These are phyloP conservation scores for Odontothrips loti DNA, from an alignment of 2,888 invertebrate species.

Conservation along the genomic window DNA sequence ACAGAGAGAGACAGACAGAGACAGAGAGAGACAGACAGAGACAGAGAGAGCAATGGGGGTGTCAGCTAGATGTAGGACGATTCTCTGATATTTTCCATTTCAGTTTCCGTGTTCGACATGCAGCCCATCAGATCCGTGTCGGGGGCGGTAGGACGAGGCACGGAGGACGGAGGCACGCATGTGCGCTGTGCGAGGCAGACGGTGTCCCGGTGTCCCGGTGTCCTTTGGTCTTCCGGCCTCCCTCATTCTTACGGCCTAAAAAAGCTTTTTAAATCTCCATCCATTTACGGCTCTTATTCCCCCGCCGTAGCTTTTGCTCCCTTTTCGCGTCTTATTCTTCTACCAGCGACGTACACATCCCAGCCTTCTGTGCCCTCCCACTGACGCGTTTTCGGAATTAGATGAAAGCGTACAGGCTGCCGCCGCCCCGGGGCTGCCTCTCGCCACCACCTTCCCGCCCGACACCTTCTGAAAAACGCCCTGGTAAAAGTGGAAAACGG, in stretches of 20 bases:
- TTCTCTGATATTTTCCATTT: no score
- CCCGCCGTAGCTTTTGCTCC: neutral
- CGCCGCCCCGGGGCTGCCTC: neutral
- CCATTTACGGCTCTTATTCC: neutral
- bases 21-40: no score
- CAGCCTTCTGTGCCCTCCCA: neutral
- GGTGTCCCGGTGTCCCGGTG: neutral
- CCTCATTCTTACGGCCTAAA: neutral
- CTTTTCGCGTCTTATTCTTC: neutral
- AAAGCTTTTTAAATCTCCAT: neutral
- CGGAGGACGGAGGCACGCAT: no score
- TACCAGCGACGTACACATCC: neutral
- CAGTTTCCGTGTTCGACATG: no score
- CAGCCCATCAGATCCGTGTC: no score
- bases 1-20: no score
- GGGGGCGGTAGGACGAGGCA: no score
- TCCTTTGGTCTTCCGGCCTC: neutral
- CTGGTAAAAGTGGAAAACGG: no score
- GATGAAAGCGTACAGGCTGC: neutral
- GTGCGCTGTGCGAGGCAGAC: neutral
- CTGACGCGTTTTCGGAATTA: constrained; percentile 17
- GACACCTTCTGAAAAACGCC: no score
- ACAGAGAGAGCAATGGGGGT: no score
- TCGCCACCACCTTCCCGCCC: neutral
- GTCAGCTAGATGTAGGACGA: no score